These are phyloP conservation scores for Trichogramma pretiosum DNA, from an alignment of 1,140 invertebrate genomes.

Conservation along the genomic window DNA sequence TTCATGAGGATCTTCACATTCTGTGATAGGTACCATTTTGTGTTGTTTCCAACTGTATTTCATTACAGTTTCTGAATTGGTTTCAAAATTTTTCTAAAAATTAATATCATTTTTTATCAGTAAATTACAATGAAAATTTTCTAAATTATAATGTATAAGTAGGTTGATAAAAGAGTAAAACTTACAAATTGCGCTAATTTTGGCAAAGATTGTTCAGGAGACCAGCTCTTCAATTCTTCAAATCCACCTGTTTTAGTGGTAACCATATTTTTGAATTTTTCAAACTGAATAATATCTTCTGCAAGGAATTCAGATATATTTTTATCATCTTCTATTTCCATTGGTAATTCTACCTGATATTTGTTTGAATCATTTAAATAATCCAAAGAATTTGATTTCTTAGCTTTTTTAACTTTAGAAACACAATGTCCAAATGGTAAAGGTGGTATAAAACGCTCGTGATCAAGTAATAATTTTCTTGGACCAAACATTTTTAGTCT, in stretches of 20 bases:
- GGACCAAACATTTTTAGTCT: conserved; percentile 31
- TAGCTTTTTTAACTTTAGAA: conserved; percentile 10
- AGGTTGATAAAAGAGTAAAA: neutral
- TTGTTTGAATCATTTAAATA: neutral
- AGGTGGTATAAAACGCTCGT: conserved; percentile 27
- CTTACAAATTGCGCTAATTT: conserved; percentile 6
- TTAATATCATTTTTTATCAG: too few relatives aligned
- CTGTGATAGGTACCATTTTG: conserved; percentile 5
- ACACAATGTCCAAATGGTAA: conserved; percentile 23
- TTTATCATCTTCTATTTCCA: conserved; percentile 1
- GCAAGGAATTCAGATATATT: conserved; percentile 8
- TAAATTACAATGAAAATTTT: too few relatives aligned
- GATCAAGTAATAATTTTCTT: neutral
- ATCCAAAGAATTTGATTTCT: conserved; percentile 2
- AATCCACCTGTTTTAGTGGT: neutral
- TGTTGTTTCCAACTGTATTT: conserved; percentile 13
- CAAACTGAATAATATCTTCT: conserved; percentile 13
- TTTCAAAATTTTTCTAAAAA: too few relatives aligned
- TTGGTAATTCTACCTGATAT: too few relatives aligned
- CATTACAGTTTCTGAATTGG: too few relatives aligned
- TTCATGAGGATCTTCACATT: neutral
- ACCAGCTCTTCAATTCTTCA: too few relatives aligned
- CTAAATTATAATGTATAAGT: too few relatives aligned
- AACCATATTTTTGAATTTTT: conserved; percentile 12
- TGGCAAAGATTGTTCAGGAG: too few relatives aligned